Base-by-base conservation (phyloP, 1,140 invertebrate species). In the Zaprionus africanus region DNA sequence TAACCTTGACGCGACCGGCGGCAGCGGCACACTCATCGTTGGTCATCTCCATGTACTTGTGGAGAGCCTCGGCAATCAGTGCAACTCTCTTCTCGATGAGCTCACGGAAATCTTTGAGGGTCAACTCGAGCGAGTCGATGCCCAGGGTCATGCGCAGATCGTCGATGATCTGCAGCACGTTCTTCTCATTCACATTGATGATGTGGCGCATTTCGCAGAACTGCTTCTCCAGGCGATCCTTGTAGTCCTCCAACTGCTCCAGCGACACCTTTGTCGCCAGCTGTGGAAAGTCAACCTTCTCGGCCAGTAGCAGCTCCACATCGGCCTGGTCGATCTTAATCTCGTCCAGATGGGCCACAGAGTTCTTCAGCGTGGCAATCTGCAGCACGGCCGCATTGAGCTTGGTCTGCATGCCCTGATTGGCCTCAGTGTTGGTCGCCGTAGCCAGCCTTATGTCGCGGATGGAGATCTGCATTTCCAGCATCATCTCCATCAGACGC, bases 261-360 rank as follows among this genome's bases (percentile, higher is more conserved):
- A 95, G 93, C 0, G 95, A 96, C 4, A 96, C 96, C 80, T 96
- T 96, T 4, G 94, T 94, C 24, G 95, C 94, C 53, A 96, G 92
- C 64, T 94, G 92, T 2, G 94, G 93, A 51, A 95, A 92, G 82
- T 96, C 96, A 0, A 96, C 96, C 92, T 96, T 96, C 22, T 96
- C 95, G 0, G 95, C 95, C 69, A 96, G 92, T 1, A 95, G 94
- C 59, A 96, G 95, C 56, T 95, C 94, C 73, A 96, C 93, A 78
- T 96, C 95, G 77, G 95, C 94, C 66, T 95, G 94, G 76, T 96
- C 94, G 19, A 96, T 94, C 92, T 96, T 92, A 1, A 90, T 65
- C 0, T 77, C 74, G 12, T 90, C 75, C 51, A 92, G 11, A 15
- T 85, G 83, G 1, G 58, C 59, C 0, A 78, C 51, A 7, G 62